Base-by-base conservation (phyloP, 2,797 vertebrate species). In the Sus cebifrons region DNA sequence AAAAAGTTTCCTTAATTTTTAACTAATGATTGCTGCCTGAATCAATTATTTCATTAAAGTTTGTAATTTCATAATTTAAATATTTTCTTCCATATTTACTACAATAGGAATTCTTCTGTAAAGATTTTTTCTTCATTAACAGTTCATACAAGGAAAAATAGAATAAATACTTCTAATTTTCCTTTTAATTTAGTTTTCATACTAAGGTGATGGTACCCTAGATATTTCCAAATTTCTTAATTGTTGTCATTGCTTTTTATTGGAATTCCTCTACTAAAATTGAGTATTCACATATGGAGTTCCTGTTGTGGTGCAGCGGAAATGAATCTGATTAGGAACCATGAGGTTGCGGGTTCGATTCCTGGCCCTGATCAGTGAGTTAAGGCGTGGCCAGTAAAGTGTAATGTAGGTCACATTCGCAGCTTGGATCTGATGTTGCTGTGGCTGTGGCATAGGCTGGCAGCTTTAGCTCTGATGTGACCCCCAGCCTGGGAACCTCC, bases 101-200 rank as follows among this genome's bases (percentile, higher is more conserved):
- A 56, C 64, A n/a, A 74, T 17, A 60, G 17, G 16, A 16, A 82
- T 32, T 75, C 56, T 86, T 91, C 79, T 70, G 2, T 62, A 82
- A 23, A 44, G 32, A 60, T 67, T 23, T 67, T 67, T 58, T 54
- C 9, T 21, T 52, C 32, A 23, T 71, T 65, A 73, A 40, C 5
- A 54, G 3, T 9, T 62, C 20, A 54, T 54, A n/a, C 3, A 44
- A 65, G 14, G 15, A 56, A 32, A 60, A 62, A 27, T n/a, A 70
- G 67, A 5, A 71, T 58, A 81, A 18, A 91, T 29, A 25, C 23
- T 65, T 73, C 77, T 71, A 73, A 74, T 29, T 64, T 90, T 86
- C 7, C 27, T 86, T 68, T 93, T 86, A 86, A 81, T 86, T 44
- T 58, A 74, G 17, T 89, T 81, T 67, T 21, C 70, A 32, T 32